Conservation (phyloP, 2,113 vertebrate species). For the Pipra filicauda region DNA sequence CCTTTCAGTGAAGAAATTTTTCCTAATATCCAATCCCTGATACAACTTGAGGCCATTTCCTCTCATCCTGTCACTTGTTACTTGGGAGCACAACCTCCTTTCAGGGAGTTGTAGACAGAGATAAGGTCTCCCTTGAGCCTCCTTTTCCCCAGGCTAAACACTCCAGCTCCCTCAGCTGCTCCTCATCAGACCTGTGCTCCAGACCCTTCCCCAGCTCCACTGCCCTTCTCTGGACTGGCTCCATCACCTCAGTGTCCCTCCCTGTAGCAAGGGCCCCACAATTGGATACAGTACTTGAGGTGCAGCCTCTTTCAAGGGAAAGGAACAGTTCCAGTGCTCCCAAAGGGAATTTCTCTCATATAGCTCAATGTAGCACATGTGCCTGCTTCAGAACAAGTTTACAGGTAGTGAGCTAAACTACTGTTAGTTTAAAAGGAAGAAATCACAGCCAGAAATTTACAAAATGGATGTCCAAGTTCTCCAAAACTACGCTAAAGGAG, state of each 20-base stretch:
- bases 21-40: not conserved
- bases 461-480: not conserved
- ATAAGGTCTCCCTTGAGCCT: not conserved
- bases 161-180: not conserved
- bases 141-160: not conserved
- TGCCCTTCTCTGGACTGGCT: not conserved
- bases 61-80: not conserved
- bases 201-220: not conserved
- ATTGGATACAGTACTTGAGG: fast-evolving
- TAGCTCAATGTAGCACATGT: not conserved
- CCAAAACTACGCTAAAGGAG: not conserved
- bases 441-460: not conserved
- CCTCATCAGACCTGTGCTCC: not conserved
- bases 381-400: not conserved
- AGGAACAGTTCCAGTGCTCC: not conserved
- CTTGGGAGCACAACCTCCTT: not conserved
- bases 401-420: not conserved
- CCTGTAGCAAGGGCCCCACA: not conserved
- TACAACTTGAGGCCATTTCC: not conserved
- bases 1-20: not conserved
- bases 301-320: not conserved
- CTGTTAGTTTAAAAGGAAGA: not conserved
- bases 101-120: not conserved
- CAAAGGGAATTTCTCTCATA: not conserved
- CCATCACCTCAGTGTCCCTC: not conserved